Evolutionary conservation across 1,140 invertebrate genomes (phyloP).

Genomic region (Rhynchophorus ferrugineus): DNA sequence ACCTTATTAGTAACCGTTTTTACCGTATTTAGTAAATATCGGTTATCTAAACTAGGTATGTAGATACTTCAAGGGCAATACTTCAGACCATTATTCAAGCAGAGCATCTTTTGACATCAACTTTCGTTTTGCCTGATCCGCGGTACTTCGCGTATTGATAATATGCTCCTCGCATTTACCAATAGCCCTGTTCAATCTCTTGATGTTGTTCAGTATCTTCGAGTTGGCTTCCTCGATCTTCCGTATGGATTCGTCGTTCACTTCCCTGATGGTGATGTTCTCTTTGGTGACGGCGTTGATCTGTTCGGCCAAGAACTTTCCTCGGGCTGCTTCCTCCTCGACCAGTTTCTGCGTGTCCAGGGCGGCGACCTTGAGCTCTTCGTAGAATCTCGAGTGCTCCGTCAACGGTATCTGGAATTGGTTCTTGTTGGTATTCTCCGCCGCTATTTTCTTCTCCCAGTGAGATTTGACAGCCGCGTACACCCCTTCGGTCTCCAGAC

Average conservation of each 20-base stretch:
- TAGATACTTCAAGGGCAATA: too few species aligned
- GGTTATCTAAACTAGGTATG: too few species aligned
- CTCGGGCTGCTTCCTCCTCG: constrained; percentile 35
- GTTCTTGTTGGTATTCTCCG: constrained; percentile 24
- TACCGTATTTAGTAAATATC: too few species aligned
- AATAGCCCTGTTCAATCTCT: constrained; percentile 28
- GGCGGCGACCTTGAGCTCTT: constrained; percentile 31
- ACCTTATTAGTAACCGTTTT: too few species aligned
- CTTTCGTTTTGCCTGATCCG: background rate
- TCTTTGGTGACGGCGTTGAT: constrained; percentile 35
- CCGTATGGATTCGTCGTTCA: constrained; percentile 31
- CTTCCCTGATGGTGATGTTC: constrained; percentile 28
- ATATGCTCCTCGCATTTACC: constrained; percentile 19
- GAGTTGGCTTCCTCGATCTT: constrained; percentile 35
- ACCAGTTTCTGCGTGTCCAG: constrained; percentile 35
- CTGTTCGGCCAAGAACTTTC: constrained; percentile 33
- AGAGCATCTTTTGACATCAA: background rate
- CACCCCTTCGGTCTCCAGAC: constrained; percentile 23
- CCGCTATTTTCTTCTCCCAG: constrained; percentile 24
- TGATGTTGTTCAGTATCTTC: constrained; percentile 35
- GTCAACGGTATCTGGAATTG: constrained; percentile 21
- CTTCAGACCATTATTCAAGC: too few species aligned
- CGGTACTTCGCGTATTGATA: constrained; percentile 7
- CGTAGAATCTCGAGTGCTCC: constrained; percentile 32
- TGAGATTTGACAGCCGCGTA: constrained; percentile 27